Conservation (phyloP, 2,113 vertebrate genomes). For the Acanthochromis polyacanthus region DNA sequence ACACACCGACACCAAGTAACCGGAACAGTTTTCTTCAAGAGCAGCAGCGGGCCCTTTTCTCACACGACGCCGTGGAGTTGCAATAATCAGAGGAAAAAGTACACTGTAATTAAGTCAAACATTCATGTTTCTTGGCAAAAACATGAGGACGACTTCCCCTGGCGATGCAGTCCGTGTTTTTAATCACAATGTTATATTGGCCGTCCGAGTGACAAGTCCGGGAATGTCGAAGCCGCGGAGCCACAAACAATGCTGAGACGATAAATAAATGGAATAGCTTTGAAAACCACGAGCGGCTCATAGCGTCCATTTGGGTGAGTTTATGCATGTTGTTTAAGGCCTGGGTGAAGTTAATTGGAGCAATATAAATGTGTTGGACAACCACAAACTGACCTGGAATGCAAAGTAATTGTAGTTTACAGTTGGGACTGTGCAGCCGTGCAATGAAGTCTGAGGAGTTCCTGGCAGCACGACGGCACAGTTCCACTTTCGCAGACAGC, state of each 20-base stretch:
- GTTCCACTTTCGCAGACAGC: constrained; percentile 52
- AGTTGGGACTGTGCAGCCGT: constrained; percentile 37
- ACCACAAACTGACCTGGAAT: constrained; percentile 82
- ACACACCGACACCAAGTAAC: constrained; percentile 1
- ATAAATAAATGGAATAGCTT: constrained; percentile 70
- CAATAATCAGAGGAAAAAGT: constrained; percentile 34
- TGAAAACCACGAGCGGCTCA: constrained; percentile 51
- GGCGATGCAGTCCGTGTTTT: constrained; percentile 33
- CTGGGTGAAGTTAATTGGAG: constrained; percentile 71
- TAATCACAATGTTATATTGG: constrained; percentile 56
- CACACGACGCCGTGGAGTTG: background rate
- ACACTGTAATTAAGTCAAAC: constrained; percentile 48
- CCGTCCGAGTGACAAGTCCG: constrained; percentile 56
- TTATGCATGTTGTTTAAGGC: constrained; percentile 44
- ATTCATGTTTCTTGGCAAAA: constrained; percentile 46
- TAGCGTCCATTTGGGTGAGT: constrained; percentile 56
- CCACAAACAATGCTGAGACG: constrained; percentile 65
- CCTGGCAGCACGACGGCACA: constrained; percentile 9
- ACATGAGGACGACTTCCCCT: constrained; percentile 6
- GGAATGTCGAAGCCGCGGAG: constrained; percentile 56
- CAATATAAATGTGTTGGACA: constrained; percentile 76
- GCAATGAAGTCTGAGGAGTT: constrained; percentile 46
- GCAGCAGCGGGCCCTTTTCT: background rate
- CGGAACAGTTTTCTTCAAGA: constrained; percentile 23
- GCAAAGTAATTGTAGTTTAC: constrained; percentile 77